These are phyloP conservation scores for Ceratoteleas bidentatus DNA, from an alignment of 1,140 invertebrate species.

Conservation along the genomic window DNA sequence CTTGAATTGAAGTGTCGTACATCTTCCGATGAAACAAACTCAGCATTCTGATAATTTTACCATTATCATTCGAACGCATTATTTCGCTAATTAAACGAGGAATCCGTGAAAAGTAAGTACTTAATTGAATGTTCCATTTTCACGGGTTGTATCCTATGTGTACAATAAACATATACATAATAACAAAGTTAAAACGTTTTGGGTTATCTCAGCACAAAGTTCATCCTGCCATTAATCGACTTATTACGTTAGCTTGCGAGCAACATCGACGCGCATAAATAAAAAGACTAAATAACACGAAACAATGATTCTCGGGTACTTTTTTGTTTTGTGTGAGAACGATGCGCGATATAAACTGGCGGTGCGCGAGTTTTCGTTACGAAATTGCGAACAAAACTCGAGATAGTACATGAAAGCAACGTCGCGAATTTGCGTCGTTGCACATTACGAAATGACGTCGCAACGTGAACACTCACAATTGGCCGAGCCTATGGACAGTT, in stretches of 20 bases:
- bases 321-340: conserved; percentile 28
- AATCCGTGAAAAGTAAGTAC: no score
- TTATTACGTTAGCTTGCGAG: neutral
- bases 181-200: no score
- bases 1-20: no score
- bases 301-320: conserved; percentile 25
- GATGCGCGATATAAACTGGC: conserved; percentile 38
- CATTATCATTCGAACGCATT: no score
- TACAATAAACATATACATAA: no score
- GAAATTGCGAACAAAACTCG: conserved; percentile 52
- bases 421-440: conserved; percentile 56
- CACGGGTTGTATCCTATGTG: no score
- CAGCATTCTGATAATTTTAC: no score
- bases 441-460: conserved; percentile 57
- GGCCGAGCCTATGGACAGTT: conserved; percentile 39
- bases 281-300: conserved; percentile 19
- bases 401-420: conserved; percentile 49
- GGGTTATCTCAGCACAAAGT: neutral
- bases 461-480: conserved; percentile 43
- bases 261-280: conserved; percentile 13
- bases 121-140: no score
- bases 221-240: conserved; percentile 11
- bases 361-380: conserved; percentile 37
- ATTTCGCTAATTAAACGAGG: no score
- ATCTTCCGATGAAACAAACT: no score